A percentile compares a stretch with the other conserved stretches of the same genome.
Evolutionary conservation across 2,888 invertebrate genomes (phyloP).

Genomic region (Leucophenga maculata): DNA sequence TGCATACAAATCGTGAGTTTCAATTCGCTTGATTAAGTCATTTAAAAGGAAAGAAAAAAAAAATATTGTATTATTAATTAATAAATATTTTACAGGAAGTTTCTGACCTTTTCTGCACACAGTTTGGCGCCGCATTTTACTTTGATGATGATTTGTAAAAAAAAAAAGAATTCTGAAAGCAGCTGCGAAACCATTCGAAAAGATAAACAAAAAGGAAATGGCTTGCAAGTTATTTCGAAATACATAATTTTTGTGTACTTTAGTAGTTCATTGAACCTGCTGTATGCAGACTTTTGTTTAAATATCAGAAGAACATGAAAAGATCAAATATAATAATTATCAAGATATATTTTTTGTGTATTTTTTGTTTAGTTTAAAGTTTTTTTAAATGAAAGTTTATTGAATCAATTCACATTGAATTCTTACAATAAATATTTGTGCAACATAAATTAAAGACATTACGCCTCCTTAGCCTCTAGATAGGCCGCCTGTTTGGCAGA

Average conservation of each 20-base stretch:
- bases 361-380: too few relatives aligned
- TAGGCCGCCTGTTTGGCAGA: too few relatives aligned
- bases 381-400: too few relatives aligned
- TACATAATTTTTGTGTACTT: slow-evolving; percentile 2
- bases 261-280: slow-evolving; percentile 15
- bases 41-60: neutral
- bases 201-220: slow-evolving; percentile 2
- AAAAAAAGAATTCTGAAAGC: neutral
- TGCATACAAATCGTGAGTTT: neutral
- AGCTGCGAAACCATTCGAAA: neutral
- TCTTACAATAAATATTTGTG: too few relatives aligned
- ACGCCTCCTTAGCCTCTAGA: too few relatives aligned
- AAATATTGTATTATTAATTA: neutral
- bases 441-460: too few relatives aligned
- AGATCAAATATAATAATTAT: slow-evolving; percentile 14
- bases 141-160: slow-evolving; percentile 18
- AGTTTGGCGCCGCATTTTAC: neutral
- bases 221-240: slow-evolving; percentile 9
- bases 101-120: neutral
- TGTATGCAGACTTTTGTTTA: slow-evolving; percentile 32
- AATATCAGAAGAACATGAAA: slow-evolving; percentile 31
- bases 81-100: neutral
- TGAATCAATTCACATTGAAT: too few relatives aligned
- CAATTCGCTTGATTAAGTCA: neutral
- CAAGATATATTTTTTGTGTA: slow-evolving; percentile 20